Percentiles rank a stretch among this genome's conserved stretches.
These are phyloP conservation scores for Caenorhabditis sp. DNA, from an alignment of 2,888 invertebrate genomes.

Conservation along the genomic window DNA sequence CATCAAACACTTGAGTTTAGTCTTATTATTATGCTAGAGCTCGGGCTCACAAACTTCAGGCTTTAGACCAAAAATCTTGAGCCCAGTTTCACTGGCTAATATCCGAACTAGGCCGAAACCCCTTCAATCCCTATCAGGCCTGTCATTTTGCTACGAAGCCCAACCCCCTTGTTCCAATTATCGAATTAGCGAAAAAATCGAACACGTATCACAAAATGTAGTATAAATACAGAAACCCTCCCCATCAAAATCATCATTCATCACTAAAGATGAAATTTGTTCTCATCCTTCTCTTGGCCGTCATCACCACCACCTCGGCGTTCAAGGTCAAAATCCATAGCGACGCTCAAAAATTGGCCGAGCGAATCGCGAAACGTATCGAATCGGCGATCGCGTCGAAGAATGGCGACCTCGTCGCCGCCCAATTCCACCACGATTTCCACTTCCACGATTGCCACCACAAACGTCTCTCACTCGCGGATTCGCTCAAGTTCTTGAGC, in stretches of 20 bases:
- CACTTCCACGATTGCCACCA: background rate
- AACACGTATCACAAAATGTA: too few relatives aligned
- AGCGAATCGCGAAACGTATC: background rate
- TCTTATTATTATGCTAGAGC: too few relatives aligned
- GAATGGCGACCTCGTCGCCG: background rate
- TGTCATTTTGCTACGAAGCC: too few relatives aligned
- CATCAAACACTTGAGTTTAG: too few relatives aligned
- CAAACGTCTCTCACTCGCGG: background rate
- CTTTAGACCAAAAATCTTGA: too few relatives aligned
- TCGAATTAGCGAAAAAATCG: too few relatives aligned
- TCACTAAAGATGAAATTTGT: background rate
- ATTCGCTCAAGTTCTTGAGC: background rate
- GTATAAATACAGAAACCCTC: background rate
- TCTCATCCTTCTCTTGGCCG: background rate
- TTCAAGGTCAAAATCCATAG: background rate
- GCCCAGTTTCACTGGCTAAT: too few relatives aligned
- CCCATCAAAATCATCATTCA: background rate
- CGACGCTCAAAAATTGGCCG: background rate
- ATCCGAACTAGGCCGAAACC: too few relatives aligned
- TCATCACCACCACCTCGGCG: background rate
- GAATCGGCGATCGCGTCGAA: background rate
- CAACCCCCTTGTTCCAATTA: too few relatives aligned
- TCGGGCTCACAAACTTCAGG: too few relatives aligned
- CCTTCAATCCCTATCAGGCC: too few relatives aligned
- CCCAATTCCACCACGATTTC: background rate